Evolutionary conservation across 2,113 vertebrate genomes (phyloP).

Genomic region (Rhinolophus ferrumequinum): DNA sequence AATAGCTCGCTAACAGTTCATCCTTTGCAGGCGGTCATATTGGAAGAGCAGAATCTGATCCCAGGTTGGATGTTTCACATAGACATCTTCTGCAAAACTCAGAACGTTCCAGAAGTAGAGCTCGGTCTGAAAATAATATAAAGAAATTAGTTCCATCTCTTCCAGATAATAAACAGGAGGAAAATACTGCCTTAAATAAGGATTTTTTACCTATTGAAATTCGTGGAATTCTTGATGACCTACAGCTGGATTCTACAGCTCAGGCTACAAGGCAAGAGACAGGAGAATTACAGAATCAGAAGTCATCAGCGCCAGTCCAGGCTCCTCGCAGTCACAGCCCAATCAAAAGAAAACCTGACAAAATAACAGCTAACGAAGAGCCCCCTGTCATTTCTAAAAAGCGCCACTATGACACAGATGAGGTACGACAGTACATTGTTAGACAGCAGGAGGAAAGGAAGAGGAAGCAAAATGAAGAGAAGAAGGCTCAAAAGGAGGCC

Average conservation of each 20-base stretch:
- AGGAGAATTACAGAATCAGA: conserved; percentile 82
- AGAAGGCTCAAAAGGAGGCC: conserved; percentile 91
- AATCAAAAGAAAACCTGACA: conserved; percentile 86
- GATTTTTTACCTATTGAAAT: conserved; percentile 93
- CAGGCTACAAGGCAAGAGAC: conserved; percentile 78
- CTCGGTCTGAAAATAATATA: conserved; percentile 80
- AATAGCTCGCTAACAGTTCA: conserved; percentile 30
- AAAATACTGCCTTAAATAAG: conserved; percentile 83
- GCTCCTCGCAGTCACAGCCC: conserved; percentile 90
- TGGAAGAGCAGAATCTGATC: conserved; percentile 87
- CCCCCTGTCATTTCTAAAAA: conserved; percentile 89
- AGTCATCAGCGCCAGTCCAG: conserved; percentile 78
- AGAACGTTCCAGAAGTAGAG: conserved; percentile 82
- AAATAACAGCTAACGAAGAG: conserved; percentile 84
- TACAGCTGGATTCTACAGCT: conserved; percentile 89
- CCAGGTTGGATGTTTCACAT: conserved; percentile 82
- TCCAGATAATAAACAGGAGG: conserved; percentile 77
- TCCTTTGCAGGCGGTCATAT: conserved; percentile 73
- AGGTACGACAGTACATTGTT: conserved; percentile 94
- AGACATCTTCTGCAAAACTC: conserved; percentile 83
- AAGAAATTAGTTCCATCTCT: conserved; percentile 80
- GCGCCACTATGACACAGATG: conserved; percentile 94
- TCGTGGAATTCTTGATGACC: conserved; percentile 93
- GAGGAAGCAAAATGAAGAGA: conserved; percentile 92
- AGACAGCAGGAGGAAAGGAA: conserved; percentile 95